A percentile compares a stretch with the other conserved stretches of the same genome.
Evolutionary conservation across 2,888 invertebrate genomes (phyloP).

Genomic region (Podabrus alpinus): DNA sequence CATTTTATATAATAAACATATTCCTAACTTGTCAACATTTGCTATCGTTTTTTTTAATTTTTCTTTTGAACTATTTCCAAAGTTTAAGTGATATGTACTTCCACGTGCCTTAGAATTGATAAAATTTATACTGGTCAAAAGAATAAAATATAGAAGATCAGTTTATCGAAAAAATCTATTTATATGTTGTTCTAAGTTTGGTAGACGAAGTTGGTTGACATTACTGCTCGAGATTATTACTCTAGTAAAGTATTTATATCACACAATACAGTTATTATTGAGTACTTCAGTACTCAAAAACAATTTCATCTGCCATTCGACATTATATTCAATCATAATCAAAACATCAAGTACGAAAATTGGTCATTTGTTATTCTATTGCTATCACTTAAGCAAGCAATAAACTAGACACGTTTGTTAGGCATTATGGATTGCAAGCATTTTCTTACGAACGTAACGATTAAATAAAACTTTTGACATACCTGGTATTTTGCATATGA

Average conservation of each 20-base stretch:
- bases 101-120: background rate
- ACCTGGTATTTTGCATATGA: conserved; percentile 63
- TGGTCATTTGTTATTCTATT: background rate
- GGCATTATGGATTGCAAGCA: background rate
- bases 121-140: background rate
- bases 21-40: conserved; percentile 9
- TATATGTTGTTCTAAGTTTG: background rate
- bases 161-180: background rate
- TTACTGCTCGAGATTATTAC: background rate
- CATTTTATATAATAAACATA: background rate
- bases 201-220: background rate
- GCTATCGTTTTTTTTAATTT: conserved; percentile 19
- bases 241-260: background rate
- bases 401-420: background rate
- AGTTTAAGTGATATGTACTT: conserved; percentile 12
- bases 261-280: background rate
- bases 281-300: background rate
- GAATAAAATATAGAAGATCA: background rate
- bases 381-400: background rate
- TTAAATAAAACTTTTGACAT: conserved; percentile 36
- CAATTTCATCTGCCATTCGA: background rate
- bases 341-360: background rate
- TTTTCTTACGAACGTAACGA: background rate
- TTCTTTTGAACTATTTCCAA: conserved; percentile 18
- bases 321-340: background rate